A percentile compares a stretch with the other conserved stretches of the same genome.
Evolutionary conservation across 1,140 invertebrate species (phyloP).

Genomic region (Papilio aristodemus): DNA sequence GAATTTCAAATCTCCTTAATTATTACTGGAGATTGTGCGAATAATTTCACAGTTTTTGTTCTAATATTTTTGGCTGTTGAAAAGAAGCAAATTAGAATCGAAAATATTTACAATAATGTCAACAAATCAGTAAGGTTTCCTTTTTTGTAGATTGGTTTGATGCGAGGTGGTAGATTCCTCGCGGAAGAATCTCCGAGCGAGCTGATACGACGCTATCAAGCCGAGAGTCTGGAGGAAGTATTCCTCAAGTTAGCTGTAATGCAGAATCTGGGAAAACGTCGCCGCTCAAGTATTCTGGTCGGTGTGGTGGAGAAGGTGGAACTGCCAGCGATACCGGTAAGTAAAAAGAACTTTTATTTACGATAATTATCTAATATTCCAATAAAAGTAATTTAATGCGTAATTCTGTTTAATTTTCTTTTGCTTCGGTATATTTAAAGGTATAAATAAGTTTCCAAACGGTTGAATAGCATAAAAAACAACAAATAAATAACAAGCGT

Average conservation of each 20-base stretch:
- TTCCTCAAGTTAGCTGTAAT: constrained; percentile 94
- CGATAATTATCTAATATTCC: neutral
- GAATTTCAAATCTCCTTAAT: no score
- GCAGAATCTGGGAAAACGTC: constrained; percentile 89
- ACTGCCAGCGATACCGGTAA: constrained; percentile 81
- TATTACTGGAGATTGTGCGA: no score
- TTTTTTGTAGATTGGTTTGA: constrained; percentile 90
- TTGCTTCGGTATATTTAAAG: neutral
- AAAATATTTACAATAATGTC: neutral
- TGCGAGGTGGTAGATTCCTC: constrained; percentile 94
- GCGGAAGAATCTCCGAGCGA: constrained; percentile 93
- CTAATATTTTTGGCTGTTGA: no score
- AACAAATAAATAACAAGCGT: constrained; percentile 6
- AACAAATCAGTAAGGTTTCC: neutral
- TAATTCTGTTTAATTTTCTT: neutral
- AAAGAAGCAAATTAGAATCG: no score
- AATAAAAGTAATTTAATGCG: neutral
- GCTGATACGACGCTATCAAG: constrained; percentile 88
- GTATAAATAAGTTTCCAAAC: neutral
- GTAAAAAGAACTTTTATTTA: constrained; percentile 40
- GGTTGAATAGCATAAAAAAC: neutral
- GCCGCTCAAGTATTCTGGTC: constrained; percentile 88
- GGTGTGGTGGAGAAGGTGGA: constrained; percentile 85
- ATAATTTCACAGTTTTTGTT: no score
- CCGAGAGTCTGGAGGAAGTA: constrained; percentile 93